Evolutionary conservation across 2,797 vertebrate species (phyloP), one percentile per base, ranked within the genome.

Genomic region (Coccyzus lansbergi): DNA sequence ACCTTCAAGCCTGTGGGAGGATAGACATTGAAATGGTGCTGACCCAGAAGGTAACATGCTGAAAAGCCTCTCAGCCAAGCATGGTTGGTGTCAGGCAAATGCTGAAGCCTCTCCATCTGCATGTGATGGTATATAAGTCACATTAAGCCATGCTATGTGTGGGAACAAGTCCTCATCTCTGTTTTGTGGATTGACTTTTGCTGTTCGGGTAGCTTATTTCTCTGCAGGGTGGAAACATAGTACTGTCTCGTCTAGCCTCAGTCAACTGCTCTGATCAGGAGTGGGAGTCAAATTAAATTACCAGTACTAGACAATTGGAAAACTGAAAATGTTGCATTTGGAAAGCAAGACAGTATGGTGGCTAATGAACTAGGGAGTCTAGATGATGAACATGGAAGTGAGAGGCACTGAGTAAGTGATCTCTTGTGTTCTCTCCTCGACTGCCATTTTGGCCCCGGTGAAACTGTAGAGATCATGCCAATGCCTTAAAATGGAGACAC

Each of bases 111-210:
- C 24, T 80, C 31, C 24, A 18, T 11, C 12, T 6, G 2, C 19
- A 24, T 14, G 26, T 0, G 2, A 10, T 34, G 10, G 2, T 3
- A 3, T 2, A 1, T 19, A 24, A 0, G 2, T 63, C 53, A 72
- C 15, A 31, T 16, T 67, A 68, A 58, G 18, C 6, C 8, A 6
- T 0, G 0, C 15, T 9, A 18, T 21, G 20, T 75, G 29, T 40
- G 21, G 12, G 29, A 80, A 80, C 16, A 26, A 3, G 3, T 58
- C 13, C 18, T 86, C 42, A 60, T 1, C 7, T 52, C 4, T 40
- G 15, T 59, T 40, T 22, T 67, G 20, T 53, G 33, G 16, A 69
- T n/a, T n/a, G 69, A 10, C 14, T 7, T 62, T 68, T 68, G 18
- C 19, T 56, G 6, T 40, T 68, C 81, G 26, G 15, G 33, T 69